A percentile compares a stretch with the other conserved stretches of the same genome.
These are phyloP conservation scores for Meloidogyne chitwoodi DNA, from an alignment of 1,140 invertebrate species.

Conservation along the genomic window DNA sequence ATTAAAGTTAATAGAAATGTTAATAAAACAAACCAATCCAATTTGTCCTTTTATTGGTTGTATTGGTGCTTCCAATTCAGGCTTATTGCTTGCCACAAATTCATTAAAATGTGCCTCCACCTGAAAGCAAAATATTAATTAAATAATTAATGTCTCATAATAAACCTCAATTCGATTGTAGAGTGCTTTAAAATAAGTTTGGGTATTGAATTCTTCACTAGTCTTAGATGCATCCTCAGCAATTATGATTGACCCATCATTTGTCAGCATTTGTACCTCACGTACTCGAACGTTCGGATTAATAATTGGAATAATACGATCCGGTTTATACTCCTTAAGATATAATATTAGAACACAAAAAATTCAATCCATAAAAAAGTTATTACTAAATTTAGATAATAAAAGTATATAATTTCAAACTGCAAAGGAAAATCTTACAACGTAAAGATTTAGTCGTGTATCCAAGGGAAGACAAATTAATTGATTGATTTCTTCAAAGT, in stretches of 20 bases:
- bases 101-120: conserved; percentile 34
- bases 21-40: conserved; percentile 28
- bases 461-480: conserved; percentile 32
- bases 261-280: conserved; percentile 22
- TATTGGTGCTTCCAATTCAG: background rate
- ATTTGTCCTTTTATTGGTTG: conserved; percentile 32
- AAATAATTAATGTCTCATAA: background rate
- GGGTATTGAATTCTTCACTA: conserved; percentile 29
- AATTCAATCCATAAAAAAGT: background rate
- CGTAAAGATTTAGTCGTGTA: conserved; percentile 37
- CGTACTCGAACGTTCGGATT: conserved; percentile 6
- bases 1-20: background rate
- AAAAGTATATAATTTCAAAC: background rate
- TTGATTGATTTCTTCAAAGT: conserved; percentile 24
- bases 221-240: conserved; percentile 7
- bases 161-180: conserved; percentile 37
- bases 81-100: conserved; percentile 16
- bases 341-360: background rate
- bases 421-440: conserved; percentile 17
- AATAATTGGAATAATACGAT: conserved; percentile 16
- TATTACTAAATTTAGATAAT: too few relatives aligned
- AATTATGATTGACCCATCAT: conserved; percentile 30
- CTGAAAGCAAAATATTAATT: background rate
- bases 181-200: conserved; percentile 28
- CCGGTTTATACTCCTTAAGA: conserved; percentile 38